Evolutionary conservation across 2,888 invertebrate genomes (phyloP).

Genomic region (Rhagophthalmus giganteus): DNA sequence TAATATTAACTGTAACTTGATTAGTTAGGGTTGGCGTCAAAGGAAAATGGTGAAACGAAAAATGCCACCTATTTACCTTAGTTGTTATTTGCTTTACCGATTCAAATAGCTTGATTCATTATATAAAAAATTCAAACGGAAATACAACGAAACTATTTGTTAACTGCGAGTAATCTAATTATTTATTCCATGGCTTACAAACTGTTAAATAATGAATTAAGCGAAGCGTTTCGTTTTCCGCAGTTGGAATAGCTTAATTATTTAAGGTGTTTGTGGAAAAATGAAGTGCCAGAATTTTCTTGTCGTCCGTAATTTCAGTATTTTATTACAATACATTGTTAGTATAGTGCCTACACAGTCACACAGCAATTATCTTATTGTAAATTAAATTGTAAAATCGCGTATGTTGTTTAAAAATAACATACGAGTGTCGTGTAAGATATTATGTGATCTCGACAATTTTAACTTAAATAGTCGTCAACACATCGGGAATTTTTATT

Average conservation of each 20-base stretch:
- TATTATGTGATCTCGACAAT: no score
- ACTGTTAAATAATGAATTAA: constrained; percentile 17
- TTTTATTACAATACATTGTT: neutral
- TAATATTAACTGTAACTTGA: constrained; percentile 16
- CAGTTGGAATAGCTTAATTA: constrained; percentile 9
- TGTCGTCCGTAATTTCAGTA: constrained; percentile 5
- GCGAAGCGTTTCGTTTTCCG: constrained; percentile 12
- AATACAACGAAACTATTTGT: constrained; percentile 9
- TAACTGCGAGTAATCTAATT: constrained; percentile 13
- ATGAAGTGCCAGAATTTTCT: constrained; percentile 11
- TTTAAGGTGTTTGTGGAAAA: constrained; percentile 16
- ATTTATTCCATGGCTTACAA: constrained; percentile 19
- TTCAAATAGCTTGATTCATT: constrained; percentile 2
- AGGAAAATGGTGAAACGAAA: constrained; percentile 1
- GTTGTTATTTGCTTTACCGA: neutral
- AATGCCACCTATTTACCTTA: constrained; percentile 3
- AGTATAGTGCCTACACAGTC: no score
- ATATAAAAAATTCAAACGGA: constrained; percentile 2
- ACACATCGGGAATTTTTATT: no score
- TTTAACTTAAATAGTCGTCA: no score
- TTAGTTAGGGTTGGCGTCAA: constrained; percentile 9
- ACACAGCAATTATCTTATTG: no score
- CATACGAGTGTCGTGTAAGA: no score
- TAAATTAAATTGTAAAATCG: no score
- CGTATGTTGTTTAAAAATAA: no score